Base-by-base conservation (phyloP, 2,888 invertebrate genomes). In the Mellilla xanthometata region DNA sequence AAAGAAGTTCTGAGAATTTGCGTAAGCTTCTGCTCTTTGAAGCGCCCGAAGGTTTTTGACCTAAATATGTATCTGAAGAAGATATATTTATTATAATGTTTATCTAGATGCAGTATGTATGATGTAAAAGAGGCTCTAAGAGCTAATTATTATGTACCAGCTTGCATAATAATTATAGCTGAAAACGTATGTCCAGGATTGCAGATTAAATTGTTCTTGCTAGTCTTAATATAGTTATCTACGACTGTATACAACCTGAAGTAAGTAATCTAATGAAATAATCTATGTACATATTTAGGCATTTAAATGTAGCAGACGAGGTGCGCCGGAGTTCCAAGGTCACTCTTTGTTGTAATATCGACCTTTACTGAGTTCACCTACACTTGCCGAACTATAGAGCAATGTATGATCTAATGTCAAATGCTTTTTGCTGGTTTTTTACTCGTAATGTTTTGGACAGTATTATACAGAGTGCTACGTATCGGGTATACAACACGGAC, bases 291-390 rank as follows among this genome's bases (percentile, higher is more conserved):
- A 38, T 47, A 44, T 22, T 36, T 28, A 44, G 34, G 31, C 28
- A 46, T 38, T 52, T 40, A 49, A 46, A 46, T 58, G 56, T 57
- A 58, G 36, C 54, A 53, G 48, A 63, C 56, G 63, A 74, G 69
- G 68, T 58, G 69, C 54, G 67, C 59, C 61, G 49, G 48, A 56
- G 38, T 38, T 63, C 64, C 76, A 77, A 78, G 76, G 77, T 58
- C 66, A 62, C 28, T 52, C 56, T 65, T 68, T 70, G 62, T 73
- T 56, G 53, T 52, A 58, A 19, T 50, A 43, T 26, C 41, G 69
- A 75, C 75, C 78, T 77, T 73, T 66, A 55, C 49, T 53, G 53
- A 54, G 52, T 62, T 63, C 58, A 57, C 54, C 40, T 58, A 51
- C 46, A 48, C 46, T 28, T 11, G 7, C 24, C n/a, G 5, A 28